Evolutionary conservation across 1,140 invertebrate species (phyloP).

Genomic region (Macrostomum lignano): DNA sequence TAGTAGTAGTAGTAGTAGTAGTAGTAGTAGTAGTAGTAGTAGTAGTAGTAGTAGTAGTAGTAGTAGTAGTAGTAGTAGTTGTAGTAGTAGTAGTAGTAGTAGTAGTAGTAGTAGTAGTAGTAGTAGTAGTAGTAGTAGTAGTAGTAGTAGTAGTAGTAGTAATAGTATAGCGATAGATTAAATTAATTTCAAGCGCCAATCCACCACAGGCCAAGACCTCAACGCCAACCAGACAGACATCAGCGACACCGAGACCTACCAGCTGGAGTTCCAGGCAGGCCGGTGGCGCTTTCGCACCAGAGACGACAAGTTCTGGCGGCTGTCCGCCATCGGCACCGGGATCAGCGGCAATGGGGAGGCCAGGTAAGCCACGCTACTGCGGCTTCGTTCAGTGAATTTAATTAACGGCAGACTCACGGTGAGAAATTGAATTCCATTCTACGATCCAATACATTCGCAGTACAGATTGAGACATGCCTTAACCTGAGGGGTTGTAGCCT

Average conservation of each 20-base stretch:
- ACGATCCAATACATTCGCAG: conserved; percentile 34
- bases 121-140: conserved; percentile 2
- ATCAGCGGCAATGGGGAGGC: conserved; percentile 66
- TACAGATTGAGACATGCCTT: too few species aligned
- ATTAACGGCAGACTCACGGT: too few species aligned
- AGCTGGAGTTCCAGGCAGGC: conserved; percentile 67
- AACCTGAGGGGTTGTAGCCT: too few species aligned
- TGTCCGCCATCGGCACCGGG: conserved; percentile 46
- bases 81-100: conserved; percentile 2
- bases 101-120: conserved; percentile 2
- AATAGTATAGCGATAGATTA: too few species aligned
- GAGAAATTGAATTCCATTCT: not conserved
- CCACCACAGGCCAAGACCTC: too few species aligned
- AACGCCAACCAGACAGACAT: conserved; percentile 63
- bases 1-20: conserved; percentile 2
- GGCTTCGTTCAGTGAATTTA: conserved; percentile 1
- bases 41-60: conserved; percentile 2
- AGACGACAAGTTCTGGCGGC: conserved; percentile 80
- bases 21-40: conserved; percentile 2
- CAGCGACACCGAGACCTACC: conserved; percentile 80
- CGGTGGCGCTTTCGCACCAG: conserved; percentile 79
- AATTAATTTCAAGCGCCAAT: too few species aligned
- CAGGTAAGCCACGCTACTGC: conserved; percentile 32
- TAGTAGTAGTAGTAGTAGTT: conserved; percentile 1
- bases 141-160: conserved; percentile 2